These are phyloP conservation scores for Nycticryphes semicollaris DNA, from an alignment of 2,113 vertebrate genomes.

Conservation along the genomic window DNA sequence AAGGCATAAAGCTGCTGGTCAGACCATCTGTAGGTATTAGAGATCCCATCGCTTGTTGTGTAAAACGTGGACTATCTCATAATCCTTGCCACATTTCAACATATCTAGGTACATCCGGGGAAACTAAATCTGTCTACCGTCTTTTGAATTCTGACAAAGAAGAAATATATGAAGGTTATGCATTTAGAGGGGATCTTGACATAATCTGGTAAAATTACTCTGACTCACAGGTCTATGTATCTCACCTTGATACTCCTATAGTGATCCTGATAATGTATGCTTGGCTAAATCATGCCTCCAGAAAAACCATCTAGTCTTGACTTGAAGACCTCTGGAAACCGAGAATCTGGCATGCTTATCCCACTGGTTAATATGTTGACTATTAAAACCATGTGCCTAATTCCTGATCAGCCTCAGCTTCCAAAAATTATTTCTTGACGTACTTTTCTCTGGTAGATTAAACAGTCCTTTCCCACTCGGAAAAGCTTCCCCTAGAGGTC, in stretches of 20 bases:
- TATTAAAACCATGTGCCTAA: background rate
- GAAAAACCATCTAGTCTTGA: background rate
- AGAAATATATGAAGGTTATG: background rate
- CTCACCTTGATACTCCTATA: rapidly evolving
- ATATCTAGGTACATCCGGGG: rapidly evolving
- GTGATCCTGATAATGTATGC: background rate
- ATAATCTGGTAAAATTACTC: rapidly evolving
- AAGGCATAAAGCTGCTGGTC: background rate
- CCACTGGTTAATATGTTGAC: background rate
- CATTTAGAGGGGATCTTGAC: background rate
- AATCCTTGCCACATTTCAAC: background rate
- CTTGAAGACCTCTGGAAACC: background rate
- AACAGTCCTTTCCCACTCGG: background rate
- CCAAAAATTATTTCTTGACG: background rate
- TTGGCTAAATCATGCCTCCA: background rate
- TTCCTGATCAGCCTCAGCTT: background rate
- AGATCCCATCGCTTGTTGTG: background rate
- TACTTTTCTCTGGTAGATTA: background rate
- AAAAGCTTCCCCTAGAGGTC: background rate
- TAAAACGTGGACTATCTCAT: background rate
- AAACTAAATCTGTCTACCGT: background rate
- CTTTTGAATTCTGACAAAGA: background rate
- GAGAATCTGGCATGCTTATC: background rate
- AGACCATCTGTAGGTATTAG: background rate
- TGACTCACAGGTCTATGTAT: background rate